These are phyloP conservation scores for Litoditis marina DNA, from an alignment of 2,888 invertebrate genomes.

Conservation along the genomic window DNA sequence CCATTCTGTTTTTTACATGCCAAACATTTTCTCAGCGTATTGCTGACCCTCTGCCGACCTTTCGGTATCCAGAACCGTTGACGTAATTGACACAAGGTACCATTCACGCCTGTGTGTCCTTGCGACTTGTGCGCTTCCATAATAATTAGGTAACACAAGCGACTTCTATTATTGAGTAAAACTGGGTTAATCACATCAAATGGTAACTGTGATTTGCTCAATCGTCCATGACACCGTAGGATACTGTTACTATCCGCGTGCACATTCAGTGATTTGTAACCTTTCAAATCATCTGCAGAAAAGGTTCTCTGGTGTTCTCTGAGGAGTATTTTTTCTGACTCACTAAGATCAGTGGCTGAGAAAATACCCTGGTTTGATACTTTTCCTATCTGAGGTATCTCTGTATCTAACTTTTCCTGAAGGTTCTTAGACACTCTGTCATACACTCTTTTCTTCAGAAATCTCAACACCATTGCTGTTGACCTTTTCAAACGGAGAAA, in stretches of 20 bases:
- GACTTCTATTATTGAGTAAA: neutral
- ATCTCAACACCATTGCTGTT: no score
- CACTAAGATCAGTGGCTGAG: no score
- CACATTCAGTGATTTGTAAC: no score
- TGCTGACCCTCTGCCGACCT: neutral
- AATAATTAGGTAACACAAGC: neutral
- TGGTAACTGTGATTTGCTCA: neutral
- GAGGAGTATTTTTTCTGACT: no score
- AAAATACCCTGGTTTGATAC: no score
- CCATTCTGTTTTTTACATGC: slow-evolving; percentile 6
- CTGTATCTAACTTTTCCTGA: no score
- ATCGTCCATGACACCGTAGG: neutral
- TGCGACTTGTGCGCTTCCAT: neutral
- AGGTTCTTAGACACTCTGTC: no score
- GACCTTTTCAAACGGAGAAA: no score
- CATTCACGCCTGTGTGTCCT: slow-evolving; percentile 3
- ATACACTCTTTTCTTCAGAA: no score
- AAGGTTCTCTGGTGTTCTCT: no score
- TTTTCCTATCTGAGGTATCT: no score
- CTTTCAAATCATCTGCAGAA: no score
- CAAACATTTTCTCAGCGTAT: neutral
- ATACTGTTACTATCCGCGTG: neutral
- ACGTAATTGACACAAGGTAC: slow-evolving; percentile 1
- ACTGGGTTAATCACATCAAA: neutral
- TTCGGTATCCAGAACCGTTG: slow-evolving; percentile 10